Base-by-base conservation (phyloP, 2,888 invertebrate genomes). In the Patella pellucida region DNA sequence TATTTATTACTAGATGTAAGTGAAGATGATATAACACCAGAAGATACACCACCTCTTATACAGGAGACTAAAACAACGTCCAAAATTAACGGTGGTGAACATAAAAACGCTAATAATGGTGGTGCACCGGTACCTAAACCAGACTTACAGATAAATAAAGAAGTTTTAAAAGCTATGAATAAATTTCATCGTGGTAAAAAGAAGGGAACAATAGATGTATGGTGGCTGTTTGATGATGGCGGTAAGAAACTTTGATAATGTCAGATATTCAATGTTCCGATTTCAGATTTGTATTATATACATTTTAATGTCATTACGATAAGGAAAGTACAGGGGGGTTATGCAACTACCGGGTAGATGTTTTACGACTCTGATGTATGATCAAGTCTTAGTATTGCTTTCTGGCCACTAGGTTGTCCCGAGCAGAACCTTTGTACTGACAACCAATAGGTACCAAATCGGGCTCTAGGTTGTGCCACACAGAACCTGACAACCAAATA, bases 191-290 rank as follows among this genome's bases (percentile, higher is more conserved):
- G 77, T 23, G 80, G 81, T 52, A 81, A 96, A 86, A 93, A 95
- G 83, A 95, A 95, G 88, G 95, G 95, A 31, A 94, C 95, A 11
- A 96, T 98, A 81, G 97, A 98, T 91, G 97, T 98, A 15, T 98
- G 97, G 97, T 98, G 98, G 98, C 92, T 98, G 0, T 98, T 97
- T 88, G 98, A 98, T 87, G 98, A 98, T 88, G 98, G 98, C 90
- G 97, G 97, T 97, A 91, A 92, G 75, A 31, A 27, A 51, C 9
- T 71, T 56, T 31, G 19, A 69, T 73, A 67, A 27, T 41, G 14
- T 16, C 15, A 50, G 12, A 31, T 67, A 12, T 62, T 62, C 19
- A 19, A 9, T 62, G 9, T 62, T 62, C 0, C 1, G 9, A 2
- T n/a, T n/a, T 62, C 15, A 5, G 31, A 5, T 41, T 0, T 4